Conservation (phyloP, 2,113 vertebrate genomes). For the Tiliqua scincoides region DNA sequence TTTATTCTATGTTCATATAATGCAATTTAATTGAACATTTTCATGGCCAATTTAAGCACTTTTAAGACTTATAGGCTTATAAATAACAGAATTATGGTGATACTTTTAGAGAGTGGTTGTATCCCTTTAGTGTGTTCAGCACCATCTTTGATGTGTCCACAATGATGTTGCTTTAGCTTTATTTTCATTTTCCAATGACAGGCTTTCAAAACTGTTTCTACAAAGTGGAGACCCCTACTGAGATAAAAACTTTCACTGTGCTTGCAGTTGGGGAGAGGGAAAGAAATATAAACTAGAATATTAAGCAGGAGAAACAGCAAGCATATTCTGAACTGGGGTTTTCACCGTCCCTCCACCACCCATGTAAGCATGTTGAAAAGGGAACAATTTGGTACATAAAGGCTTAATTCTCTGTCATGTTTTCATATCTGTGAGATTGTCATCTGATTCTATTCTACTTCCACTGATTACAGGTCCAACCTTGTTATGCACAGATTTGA, state of each 20-base stretch:
- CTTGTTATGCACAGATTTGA: too few relatives aligned
- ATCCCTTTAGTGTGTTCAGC: conserved; percentile 21
- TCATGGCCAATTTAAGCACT: conserved; percentile 25
- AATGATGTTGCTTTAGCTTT: conserved; percentile 52
- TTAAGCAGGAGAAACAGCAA: background rate
- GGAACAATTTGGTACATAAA: background rate
- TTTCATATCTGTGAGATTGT: background rate
- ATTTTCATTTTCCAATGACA: conserved; percentile 41
- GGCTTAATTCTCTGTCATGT: background rate
- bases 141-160: conserved; percentile 40
- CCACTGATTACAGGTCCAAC: too few relatives aligned
- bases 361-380: background rate
- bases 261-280: background rate
- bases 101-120: background rate
- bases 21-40: background rate
- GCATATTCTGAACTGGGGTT: background rate
- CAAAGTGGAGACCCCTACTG: background rate
- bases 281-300: background rate
- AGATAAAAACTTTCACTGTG: conserved; percentile 22
- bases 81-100: background rate
- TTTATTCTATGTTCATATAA: background rate
- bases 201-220: conserved; percentile 31
- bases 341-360: background rate
- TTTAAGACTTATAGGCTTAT: background rate
- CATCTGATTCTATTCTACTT: background rate